These are phyloP conservation scores for Tragelaphus strepsiceros DNA, from an alignment of 2,113 vertebrate genomes.

Conservation along the genomic window DNA sequence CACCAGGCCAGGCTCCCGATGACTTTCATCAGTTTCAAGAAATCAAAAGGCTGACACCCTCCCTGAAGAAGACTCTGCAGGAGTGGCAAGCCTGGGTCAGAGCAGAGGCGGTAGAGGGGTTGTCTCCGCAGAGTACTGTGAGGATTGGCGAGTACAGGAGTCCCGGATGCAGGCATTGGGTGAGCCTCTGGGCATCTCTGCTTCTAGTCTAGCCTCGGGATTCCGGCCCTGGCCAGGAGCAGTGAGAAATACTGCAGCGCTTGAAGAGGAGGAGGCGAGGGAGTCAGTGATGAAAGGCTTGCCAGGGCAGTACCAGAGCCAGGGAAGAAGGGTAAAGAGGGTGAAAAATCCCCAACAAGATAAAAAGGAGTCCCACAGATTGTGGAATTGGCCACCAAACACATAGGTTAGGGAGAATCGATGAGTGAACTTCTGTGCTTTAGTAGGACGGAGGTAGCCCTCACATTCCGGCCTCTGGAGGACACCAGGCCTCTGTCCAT, in stretches of 20 bases:
- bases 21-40: background rate
- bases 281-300: background rate
- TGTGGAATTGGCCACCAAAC: background rate
- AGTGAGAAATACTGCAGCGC: background rate
- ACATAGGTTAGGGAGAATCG: background rate
- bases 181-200: background rate
- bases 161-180: rapidly evolving
- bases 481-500: background rate
- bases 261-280: background rate
- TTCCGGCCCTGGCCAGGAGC: background rate
- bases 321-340: background rate
- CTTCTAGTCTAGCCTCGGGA: background rate
- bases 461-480: background rate
- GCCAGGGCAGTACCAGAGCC: rapidly evolving
- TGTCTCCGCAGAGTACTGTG: too few species aligned
- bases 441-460: background rate
- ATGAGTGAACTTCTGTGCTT: background rate
- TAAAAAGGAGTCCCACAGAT: background rate
- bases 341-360: background rate
- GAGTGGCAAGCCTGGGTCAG: background rate
- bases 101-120: too few species aligned
- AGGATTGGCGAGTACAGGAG: background rate
- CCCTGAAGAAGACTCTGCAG: background rate
- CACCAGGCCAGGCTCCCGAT: background rate
- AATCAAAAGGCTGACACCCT: background rate